Conservation (phyloP, 2,113 vertebrate species). For the Muntiacus reevesi region DNA sequence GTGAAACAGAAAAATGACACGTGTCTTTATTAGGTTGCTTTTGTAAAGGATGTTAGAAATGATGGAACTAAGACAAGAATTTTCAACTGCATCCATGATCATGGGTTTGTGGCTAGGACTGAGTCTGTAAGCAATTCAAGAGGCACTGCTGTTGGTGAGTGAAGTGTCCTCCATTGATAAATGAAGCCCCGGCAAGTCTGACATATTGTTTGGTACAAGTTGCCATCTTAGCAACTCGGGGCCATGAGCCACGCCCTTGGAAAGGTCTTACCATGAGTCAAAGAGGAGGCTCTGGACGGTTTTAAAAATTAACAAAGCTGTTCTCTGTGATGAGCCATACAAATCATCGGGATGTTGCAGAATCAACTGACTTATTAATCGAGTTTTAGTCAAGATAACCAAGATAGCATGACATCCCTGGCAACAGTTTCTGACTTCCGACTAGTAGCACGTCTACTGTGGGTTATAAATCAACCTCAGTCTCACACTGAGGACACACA, state of each 20-base stretch:
- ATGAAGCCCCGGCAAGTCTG: not conserved
- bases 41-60: not conserved
- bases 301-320: not conserved
- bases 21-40: not conserved
- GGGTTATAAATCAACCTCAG: not conserved
- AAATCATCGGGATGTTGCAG: not conserved
- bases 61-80: not conserved
- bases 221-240: not conserved
- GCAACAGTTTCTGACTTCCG: not conserved
- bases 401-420: not conserved
- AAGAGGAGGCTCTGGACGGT: not conserved
- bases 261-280: not conserved
- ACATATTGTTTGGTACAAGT: not conserved
- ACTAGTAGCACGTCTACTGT: too few relatives aligned
- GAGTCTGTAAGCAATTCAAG: fast-evolving
- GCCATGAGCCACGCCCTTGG: not conserved
- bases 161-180: not conserved
- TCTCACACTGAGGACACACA: not conserved
- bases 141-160: not conserved
- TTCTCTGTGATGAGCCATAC: not conserved
- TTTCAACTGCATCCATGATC: too few relatives aligned
- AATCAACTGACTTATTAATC: not conserved
- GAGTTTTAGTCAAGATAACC: not conserved
- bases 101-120: not conserved
- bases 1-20: constrained; percentile 22